Conservation (phyloP, 2,113 vertebrate genomes). For the Collichthys lucidus region DNA sequence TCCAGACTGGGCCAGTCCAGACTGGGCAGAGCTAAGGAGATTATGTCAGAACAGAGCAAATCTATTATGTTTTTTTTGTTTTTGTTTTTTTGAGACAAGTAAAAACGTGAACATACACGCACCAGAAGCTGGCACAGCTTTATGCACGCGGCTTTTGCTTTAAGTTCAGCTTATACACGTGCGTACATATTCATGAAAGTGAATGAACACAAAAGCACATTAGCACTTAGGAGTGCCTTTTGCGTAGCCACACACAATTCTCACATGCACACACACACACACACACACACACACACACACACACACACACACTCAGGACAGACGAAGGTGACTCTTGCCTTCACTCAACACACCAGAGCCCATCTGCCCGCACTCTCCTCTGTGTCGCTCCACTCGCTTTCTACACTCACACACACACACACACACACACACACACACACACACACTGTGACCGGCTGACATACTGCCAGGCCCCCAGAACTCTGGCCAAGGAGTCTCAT, state of each 20-base stretch:
- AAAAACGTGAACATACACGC: slow-evolving; percentile 48
- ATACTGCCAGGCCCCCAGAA: slow-evolving; percentile 60
- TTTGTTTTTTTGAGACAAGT: slow-evolving; percentile 41
- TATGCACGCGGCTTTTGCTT: slow-evolving; percentile 30
- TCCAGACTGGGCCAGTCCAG: slow-evolving; percentile 54
- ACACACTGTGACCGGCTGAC: slow-evolving; percentile 59
- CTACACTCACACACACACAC: slow-evolving; percentile 17
- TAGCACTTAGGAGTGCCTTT: slow-evolving; percentile 28
- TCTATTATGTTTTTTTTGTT: slow-evolving; percentile 8
- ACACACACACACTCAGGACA: slow-evolving; percentile 48
- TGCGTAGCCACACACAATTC: slow-evolving; percentile 23
- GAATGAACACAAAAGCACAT: slow-evolving; percentile 49
- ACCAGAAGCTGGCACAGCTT: slow-evolving; percentile 35
- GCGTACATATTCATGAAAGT: slow-evolving; percentile 46
- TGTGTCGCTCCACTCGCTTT: slow-evolving; percentile 50
- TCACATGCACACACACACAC: neutral
- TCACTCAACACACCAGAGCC: slow-evolving; percentile 74
- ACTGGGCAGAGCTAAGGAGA: slow-evolving; percentile 42
- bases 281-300: slow-evolving; percentile 3
- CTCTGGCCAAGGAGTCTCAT: slow-evolving; percentile 57
- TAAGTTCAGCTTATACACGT: slow-evolving; percentile 28
- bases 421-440: slow-evolving; percentile 25
- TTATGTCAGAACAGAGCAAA: slow-evolving; percentile 41
- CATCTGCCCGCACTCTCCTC: slow-evolving; percentile 74
- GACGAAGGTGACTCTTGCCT: slow-evolving; percentile 80